A percentile compares a stretch with the other conserved stretches of the same genome.
These are phyloP conservation scores for Lumbricus terrestris DNA, from an alignment of 2,888 invertebrate species.

Conservation along the genomic window DNA sequence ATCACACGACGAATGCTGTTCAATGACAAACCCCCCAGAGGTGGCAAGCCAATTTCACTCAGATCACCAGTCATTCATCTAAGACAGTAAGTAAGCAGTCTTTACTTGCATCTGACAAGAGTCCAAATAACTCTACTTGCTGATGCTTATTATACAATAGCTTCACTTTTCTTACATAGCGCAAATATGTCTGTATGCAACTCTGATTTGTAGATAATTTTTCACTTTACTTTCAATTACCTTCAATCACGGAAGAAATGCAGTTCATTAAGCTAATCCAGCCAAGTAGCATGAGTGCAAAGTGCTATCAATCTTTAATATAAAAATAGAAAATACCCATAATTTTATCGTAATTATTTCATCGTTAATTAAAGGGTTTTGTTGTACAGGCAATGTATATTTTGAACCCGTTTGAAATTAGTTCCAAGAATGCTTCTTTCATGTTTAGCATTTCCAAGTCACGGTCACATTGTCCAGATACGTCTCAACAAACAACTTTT, in stretches of 20 bases:
- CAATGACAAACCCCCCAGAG: too few species aligned
- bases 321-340: neutral
- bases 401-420: neutral
- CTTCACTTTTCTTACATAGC: too few species aligned
- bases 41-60: too few species aligned
- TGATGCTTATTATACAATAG: too few species aligned
- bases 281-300: neutral
- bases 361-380: neutral
- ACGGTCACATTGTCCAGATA: neutral
- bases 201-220: neutral
- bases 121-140: too few species aligned
- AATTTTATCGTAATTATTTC: neutral
- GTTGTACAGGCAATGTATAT: neutral
- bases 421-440: neutral
- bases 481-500: neutral
- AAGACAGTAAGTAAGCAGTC: too few species aligned
- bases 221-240: neutral
- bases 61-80: too few species aligned
- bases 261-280: neutral
- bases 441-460: neutral
- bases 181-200: too few species aligned
- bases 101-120: too few species aligned
- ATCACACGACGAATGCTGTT: too few species aligned
- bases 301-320: neutral
- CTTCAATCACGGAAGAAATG: too few species aligned